Base-by-base conservation (phyloP, 2,888 invertebrate genomes). In the Folsomia candida region DNA sequence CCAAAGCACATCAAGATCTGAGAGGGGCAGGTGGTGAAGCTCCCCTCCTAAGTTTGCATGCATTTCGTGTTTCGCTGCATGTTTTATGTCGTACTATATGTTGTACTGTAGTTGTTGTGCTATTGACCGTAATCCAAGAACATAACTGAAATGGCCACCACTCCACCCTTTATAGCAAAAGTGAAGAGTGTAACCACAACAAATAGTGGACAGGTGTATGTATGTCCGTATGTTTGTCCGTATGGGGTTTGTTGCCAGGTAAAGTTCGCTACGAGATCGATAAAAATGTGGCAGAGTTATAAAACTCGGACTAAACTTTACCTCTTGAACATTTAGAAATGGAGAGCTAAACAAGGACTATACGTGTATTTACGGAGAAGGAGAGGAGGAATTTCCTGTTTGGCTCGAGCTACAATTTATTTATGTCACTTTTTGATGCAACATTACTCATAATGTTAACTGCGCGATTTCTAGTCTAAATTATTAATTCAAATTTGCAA, bases 191-290 rank as follows among this genome's bases (percentile, higher is more conserved):
- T 54, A 54, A n/a, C 20, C 20, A 54, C 20, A 54, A 14, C 11
- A n/a, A 47, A 47, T 47, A 47, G 22, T 14, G 11, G 54, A 54
- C 54, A n/a, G 54, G 54, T 54, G 54, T 54, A 54, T 14, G 37
- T 37, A 37, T 9, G 37, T 37, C 37, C 4, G 54, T 54, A 54
- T n/a, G 37, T 4, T 9, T 37, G 37, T 37, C 6, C 4, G 37
- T 4, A 4, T 37, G 37, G 22, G 11, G 54, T 54, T 54, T 54
- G 54, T 54, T 54, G 54, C 54, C 22, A 54, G 22, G 54, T 22
- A 54, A 54, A 54, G 54, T 54, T 54, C 20, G 6, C 20, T 54
- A 54, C 18, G n/a, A 54, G 54, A 54, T 54, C 54, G 54, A 54
- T 54, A 54, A 54, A 54, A 54, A 54, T 54, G 54, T 54, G 20